Percentiles rank a stretch among this genome's conserved stretches.
Evolutionary conservation across 1,140 invertebrate genomes (phyloP).

Genomic region (Venustaconcha ellipsiformis): DNA sequence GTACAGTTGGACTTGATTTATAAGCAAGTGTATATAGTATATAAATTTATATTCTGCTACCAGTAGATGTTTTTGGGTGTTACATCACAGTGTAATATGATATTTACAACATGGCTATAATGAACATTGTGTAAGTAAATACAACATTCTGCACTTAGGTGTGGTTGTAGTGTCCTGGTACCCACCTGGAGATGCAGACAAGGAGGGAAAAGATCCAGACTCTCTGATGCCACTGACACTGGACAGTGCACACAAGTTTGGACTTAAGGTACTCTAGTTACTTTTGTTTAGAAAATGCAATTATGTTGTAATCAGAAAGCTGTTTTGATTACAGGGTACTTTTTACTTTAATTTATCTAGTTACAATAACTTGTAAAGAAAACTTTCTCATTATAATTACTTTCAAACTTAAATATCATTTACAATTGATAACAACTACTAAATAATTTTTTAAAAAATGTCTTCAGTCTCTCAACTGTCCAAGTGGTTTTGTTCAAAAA

Average conservation of each 20-base stretch:
- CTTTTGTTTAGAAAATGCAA: neutral
- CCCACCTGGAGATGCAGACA: constrained; percentile 61
- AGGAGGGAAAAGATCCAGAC: constrained; percentile 63
- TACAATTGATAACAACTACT: too few species aligned
- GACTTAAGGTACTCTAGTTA: constrained; percentile 63
- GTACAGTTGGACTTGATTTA: too few species aligned
- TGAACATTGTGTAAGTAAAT: constrained; percentile 3
- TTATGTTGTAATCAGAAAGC: neutral
- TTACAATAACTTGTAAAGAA: neutral
- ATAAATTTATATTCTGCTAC: neutral
- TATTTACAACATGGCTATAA: neutral
- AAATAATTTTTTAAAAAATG: too few species aligned
- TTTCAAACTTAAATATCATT: too few species aligned
- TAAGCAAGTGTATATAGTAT: too few species aligned
- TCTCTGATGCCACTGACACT: constrained; percentile 60
- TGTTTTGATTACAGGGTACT: neutral
- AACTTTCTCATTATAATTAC: too few species aligned
- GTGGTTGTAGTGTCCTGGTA: constrained; percentile 70
- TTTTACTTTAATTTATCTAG: neutral
- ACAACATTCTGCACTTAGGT: constrained; percentile 48
- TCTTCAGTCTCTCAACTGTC: too few species aligned
- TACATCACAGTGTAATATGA: neutral
- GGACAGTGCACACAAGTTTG: constrained; percentile 63
- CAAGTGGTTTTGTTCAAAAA: too few species aligned
- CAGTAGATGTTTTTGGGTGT: too few species aligned